Evolutionary conservation across 1,140 invertebrate genomes (phyloP), one percentile per base, ranked within the genome.

Genomic region (Penaeus indicus): DNA sequence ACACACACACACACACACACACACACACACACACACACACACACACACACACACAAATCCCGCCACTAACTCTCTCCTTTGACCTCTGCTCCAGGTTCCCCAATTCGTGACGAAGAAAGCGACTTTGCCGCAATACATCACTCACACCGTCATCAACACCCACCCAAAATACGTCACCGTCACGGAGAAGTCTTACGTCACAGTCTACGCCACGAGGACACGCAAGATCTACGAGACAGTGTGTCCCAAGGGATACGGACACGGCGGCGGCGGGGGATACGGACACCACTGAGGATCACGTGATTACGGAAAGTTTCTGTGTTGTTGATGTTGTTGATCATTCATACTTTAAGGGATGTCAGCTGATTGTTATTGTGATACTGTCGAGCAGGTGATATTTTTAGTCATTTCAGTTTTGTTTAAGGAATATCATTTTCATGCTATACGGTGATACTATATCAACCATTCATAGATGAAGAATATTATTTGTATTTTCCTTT

Each of bases 51-150:
- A 67, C 27, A 67, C 27, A 67, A 16, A n/a, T 16, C 13, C 27
- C 16, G 16, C 8, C 54, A 1, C 54, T 32, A n/a, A 25, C 13
- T 38, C 60, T 8, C 62, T 4, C 7, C 21, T 1, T 25, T 83
- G 42, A 2, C 42, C 4, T 16, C 60, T 47, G 0, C 13, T 25
- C 1, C 79, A 91, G 90, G 90, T 91, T 13, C 90, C 90, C 8
- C 90, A 91, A 72, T 91, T 91, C 88, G 90, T 91, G 84, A 91
- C 90, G 19, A 86, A 89, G 82, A 91, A 91, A 79, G 90, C 90
- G 2, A 89, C 89, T 21, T 67, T 91, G 72, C 90, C 90, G 1
- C 90, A 91, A 85, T 91, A 91, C 88, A 89, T 91, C 86, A 91
- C 90, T 63, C 90, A 91, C 85, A 91, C 90, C 19, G 90, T 91